These are phyloP conservation scores for Hipposideros armiger DNA, from an alignment of 2,113 vertebrate genomes.

Conservation along the genomic window DNA sequence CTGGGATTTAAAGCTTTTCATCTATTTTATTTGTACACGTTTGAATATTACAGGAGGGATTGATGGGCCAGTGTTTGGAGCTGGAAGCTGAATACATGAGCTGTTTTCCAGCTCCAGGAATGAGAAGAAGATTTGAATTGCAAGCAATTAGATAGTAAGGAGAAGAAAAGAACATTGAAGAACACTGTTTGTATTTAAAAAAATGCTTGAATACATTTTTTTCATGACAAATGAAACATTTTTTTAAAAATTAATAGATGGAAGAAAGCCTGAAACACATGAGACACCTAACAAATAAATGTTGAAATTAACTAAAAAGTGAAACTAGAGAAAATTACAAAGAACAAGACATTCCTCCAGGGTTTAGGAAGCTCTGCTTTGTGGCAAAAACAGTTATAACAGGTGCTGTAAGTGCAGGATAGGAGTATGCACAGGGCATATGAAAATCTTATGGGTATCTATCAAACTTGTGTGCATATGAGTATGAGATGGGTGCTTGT, in stretches of 20 bases:
- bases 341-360: neutral
- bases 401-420: too few species aligned
- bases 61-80: neutral
- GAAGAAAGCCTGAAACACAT: neutral
- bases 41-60: neutral
- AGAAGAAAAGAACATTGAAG: neutral
- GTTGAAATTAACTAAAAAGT: neutral
- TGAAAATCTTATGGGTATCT: neutral
- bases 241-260: neutral
- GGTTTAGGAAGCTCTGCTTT: neutral
- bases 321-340: neutral
- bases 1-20: neutral
- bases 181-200: neutral
- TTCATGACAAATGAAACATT: slow-evolving; percentile 18
- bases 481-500: neutral
- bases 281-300: neutral
- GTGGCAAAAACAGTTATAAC: neutral
- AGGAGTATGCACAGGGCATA: neutral
- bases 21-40: neutral
- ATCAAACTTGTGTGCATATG: neutral
- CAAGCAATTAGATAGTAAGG: neutral
- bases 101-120: neutral
- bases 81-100: neutral
- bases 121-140: neutral
- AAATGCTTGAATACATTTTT: neutral